Evolutionary conservation across 2,113 vertebrate genomes (phyloP), one percentile per base, ranked within the genome.

Genomic region (Amblyornis subalaris): DNA sequence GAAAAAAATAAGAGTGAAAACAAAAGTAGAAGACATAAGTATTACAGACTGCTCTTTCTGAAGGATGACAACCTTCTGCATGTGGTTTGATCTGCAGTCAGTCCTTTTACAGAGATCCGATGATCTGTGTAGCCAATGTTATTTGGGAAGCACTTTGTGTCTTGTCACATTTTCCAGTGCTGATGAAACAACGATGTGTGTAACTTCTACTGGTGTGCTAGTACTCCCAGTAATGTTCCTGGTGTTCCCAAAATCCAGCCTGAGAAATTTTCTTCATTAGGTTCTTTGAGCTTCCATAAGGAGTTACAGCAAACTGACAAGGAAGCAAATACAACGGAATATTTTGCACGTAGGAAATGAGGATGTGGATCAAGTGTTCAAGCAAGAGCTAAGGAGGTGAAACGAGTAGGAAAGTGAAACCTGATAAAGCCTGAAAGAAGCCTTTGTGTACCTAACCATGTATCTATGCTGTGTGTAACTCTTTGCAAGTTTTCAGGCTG

Each of bases 341-440:
- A 29, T 7, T 33, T 81, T 2, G 6, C 14, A 1, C 33, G 33
- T 14, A 53, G 25, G 51, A 78, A 61, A 40, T 25, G 3, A 55
- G 9, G 17, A 64, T 17, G 23, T 0, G 6, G 23, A 19, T 44
- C 21, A 47, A 0, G 26, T 0, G 1, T 26, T 76, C 54, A 51
- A 51, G 10, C 9, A 18, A 53, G 28, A 53, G 14, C 21, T 61
- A 31, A 85, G 36, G 11, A 50, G 33, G 15, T 54, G 15, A 72
- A 88, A 85, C 18, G 8, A 90, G 4, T 12, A 64, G 44, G 29
- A 62, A 85, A 85, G 8, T 21, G 38, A 62, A 66, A n/a, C 42
- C 25, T 75, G 8, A 33, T 57, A 42, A 77, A 57, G 12, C 13
- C 38, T 72, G 35, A 62, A 80, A 6, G 6, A 42, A 53, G 3